phyloP scores from a whole-genome alignment of 2,888 invertebrate genomes.

The Dysmachus trigonus region DNA sequence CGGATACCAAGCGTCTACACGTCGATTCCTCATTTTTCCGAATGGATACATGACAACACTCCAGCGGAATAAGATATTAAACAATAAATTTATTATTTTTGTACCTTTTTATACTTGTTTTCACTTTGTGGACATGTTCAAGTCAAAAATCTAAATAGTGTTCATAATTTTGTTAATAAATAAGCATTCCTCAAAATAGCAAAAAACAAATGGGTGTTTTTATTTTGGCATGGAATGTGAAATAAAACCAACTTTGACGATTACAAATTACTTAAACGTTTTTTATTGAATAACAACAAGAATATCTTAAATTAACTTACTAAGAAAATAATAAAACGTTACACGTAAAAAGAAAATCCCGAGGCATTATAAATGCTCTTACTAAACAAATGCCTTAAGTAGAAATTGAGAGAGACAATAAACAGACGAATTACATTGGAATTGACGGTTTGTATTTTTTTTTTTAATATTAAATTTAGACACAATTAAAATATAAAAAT shows the following conservation, averaged over 20 bases:
- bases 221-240: background rate
- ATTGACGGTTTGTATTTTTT: too few species aligned
- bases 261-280: slow-evolving; percentile 25
- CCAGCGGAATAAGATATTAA: slow-evolving; percentile 62
- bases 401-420: background rate
- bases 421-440: background rate
- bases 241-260: background rate
- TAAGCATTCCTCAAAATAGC: background rate
- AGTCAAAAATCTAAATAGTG: background rate
- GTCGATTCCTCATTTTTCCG: slow-evolving; percentile 76
- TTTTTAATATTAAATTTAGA: background rate
- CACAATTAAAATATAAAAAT: background rate
- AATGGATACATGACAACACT: slow-evolving; percentile 79
- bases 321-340: background rate
- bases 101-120: background rate
- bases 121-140: background rate
- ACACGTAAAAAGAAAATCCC: background rate
- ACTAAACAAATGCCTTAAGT: slow-evolving; percentile 3
- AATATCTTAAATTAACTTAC: background rate
- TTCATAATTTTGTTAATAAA: background rate
- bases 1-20: slow-evolving; percentile 82
- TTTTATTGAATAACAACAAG: slow-evolving; percentile 35
- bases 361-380: slow-evolving; percentile 4
- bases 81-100: background rate
- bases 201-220: background rate